Base-by-base conservation (phyloP, 2,113 vertebrate species). In the Oenanthe melanoleuca region DNA sequence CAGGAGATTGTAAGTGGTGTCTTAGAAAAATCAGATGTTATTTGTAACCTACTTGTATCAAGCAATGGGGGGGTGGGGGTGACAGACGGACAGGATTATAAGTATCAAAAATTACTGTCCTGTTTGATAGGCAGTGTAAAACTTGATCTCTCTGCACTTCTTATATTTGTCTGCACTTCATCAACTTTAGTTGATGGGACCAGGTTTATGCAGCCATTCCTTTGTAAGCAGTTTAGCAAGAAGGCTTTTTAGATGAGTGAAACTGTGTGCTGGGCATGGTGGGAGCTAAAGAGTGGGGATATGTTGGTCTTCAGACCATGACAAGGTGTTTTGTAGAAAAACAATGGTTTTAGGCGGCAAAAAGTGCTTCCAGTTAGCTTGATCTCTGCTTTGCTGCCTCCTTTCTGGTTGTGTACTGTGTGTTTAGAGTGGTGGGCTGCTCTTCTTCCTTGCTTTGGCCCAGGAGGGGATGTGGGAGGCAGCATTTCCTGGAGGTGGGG, bases 11-110 rank as follows among this genome's bases (percentile, higher is more conserved):
- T 57, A 84, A 81, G 29, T 2, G 1, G 6, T 50, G 60, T 69
- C 55, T 75, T 72, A 38, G 25, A 86, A 56, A 92, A 90, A 49
- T 88, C 19, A 29, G 53, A 53, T 38, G 64, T 86, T 53, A 66
- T 4, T 11, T 66, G 12, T 42, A 4, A n/a, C 44, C 90, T 52
- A 55, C 4, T 16, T 66, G 16, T 42, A 3, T 60, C 52, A 45
- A 47, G 50, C 92, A 55, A 34, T 50, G 16, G 13, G 4, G 28
- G 26, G 25, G 49, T 24, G 26, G 26, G 50, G 26, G 50, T 11
- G 50, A 69, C 1, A 4, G 72, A 37, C 0, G 0, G 44, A 14
- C 70, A 70, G 22, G 61, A 78, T 50, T 80, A 80, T 12, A 50
- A 61, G 34, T 71, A 71, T 63, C 60, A 83, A 56, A 91, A 85